Base-by-base conservation (phyloP, 1,140 invertebrate genomes). In the Euglossa dilemma region DNA sequence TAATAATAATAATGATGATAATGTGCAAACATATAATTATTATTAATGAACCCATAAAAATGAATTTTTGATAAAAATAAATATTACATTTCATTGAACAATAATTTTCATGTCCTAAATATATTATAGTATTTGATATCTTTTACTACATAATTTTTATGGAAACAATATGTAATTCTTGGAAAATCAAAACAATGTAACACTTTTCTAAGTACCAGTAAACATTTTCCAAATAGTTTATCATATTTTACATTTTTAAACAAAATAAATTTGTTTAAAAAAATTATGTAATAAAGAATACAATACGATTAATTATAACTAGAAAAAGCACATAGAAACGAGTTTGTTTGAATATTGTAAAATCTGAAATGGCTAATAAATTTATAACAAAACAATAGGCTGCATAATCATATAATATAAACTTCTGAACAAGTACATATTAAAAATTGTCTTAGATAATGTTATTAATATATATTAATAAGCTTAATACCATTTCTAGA, bases 381-480 rank as follows among this genome's bases (percentile, higher is more conserved):
- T 85, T 69, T 85, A 77, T 74, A 77, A 86, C 77, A 74, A 23
- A 85, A 45, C 61, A 88, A 85, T 80, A 88, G 74, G 77, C 67
- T 67, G 85, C 67, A 67, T 56, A 64, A 89, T 75, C 74, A 81
- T 64, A 64, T 66, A 63, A 77, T 81, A 80, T 74, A 73, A 81
- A 85, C 18, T 36, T 74, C 43, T 79, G 59, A 88, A 88, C 61
- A 88, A 81, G 64, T 76, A 64, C 25, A 56, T 54, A 69, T 83
- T 73, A 82, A 74, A 87, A 71, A 73, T 47, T 64, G 61, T 79
- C 50, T 73, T 78, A 66, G 69, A 54, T 25, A 72, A 70, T 83
- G 28, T 85, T 63, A 84, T n/a, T 61, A 80, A 83, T 56, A 74
- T 76, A 54, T 56, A 80, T 73, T 75, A 81, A 52, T 71, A 61